Evolutionary conservation across 2,797 vertebrate genomes (phyloP).

Genomic region (Syndactyla subalaris): DNA sequence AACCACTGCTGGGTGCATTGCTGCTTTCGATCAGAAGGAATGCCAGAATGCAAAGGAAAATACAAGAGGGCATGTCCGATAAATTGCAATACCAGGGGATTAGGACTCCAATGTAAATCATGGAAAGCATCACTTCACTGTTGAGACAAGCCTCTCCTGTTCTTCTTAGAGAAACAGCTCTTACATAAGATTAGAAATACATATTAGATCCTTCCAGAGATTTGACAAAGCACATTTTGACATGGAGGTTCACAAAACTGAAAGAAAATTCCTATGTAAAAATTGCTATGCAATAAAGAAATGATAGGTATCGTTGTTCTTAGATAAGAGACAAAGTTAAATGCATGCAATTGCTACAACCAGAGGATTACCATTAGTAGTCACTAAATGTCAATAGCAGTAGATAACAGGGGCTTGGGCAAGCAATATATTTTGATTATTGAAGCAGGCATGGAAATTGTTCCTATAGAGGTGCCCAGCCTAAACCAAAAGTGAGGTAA

Average conservation of each 20-base stretch:
- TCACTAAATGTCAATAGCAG: background rate
- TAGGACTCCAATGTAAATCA: background rate
- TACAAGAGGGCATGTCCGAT: background rate
- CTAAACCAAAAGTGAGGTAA: background rate
- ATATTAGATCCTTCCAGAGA: background rate
- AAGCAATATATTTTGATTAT: background rate
- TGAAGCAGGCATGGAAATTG: background rate
- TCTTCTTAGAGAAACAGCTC: background rate
- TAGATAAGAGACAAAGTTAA: background rate
- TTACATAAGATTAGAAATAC: background rate
- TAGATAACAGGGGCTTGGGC: background rate
- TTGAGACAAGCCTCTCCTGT: background rate
- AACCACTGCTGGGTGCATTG: background rate
- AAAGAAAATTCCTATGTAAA: background rate
- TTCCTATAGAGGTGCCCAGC: fast-evolving
- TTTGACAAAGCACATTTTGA: background rate
- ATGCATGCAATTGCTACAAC: background rate
- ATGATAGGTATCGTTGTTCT: background rate
- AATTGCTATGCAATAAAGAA: background rate
- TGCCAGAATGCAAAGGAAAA: background rate
- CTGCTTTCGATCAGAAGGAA: background rate
- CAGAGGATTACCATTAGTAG: background rate
- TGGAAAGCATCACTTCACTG: background rate
- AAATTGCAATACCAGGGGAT: background rate
- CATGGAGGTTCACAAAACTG: background rate